A percentile compares a stretch with the other conserved stretches of the same genome.
Evolutionary conservation across 1,140 invertebrate genomes (phyloP).

Genomic region (Phymorhynchus buccinoides): DNA sequence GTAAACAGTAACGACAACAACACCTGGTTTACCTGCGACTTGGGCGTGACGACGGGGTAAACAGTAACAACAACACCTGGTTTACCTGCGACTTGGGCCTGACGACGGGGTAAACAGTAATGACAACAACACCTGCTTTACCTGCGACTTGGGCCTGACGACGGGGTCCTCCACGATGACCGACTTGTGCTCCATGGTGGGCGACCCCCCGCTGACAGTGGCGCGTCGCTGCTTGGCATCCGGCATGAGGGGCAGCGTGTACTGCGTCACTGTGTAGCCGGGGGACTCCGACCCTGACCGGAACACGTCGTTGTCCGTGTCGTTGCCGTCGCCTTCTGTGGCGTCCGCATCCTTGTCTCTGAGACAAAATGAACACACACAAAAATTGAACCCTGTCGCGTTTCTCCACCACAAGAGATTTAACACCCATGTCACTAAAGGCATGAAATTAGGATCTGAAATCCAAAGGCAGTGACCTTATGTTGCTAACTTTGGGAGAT

Average conservation of each 20-base stretch:
- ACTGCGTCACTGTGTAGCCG: slow-evolving; percentile 77
- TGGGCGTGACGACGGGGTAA: no score
- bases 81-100: slow-evolving; percentile 61
- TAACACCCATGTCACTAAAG: no score
- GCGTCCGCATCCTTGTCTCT: slow-evolving; percentile 56
- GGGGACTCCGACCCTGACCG: slow-evolving; percentile 68
- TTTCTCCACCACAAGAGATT: no score
- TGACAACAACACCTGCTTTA: not conserved
- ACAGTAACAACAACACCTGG: not conserved
- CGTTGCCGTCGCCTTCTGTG: slow-evolving; percentile 62
- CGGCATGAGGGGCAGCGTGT: slow-evolving; percentile 83
- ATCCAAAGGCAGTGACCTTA: no score
- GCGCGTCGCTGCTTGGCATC: slow-evolving; percentile 85
- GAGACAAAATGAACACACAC: not conserved
- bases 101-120: slow-evolving; percentile 45
- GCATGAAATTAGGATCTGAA: no score
- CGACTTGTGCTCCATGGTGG: slow-evolving; percentile 78
- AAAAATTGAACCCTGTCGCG: no score
- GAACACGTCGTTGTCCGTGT: slow-evolving; percentile 70
- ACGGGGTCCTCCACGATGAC: slow-evolving; percentile 63
- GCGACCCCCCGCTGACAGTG: slow-evolving; percentile 89
- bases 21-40: no score
- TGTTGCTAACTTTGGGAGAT: no score
- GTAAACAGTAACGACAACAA: no score
- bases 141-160: slow-evolving; percentile 61